Conservation (phyloP, 2,888 invertebrate genomes). For the Lithosia quadra region DNA sequence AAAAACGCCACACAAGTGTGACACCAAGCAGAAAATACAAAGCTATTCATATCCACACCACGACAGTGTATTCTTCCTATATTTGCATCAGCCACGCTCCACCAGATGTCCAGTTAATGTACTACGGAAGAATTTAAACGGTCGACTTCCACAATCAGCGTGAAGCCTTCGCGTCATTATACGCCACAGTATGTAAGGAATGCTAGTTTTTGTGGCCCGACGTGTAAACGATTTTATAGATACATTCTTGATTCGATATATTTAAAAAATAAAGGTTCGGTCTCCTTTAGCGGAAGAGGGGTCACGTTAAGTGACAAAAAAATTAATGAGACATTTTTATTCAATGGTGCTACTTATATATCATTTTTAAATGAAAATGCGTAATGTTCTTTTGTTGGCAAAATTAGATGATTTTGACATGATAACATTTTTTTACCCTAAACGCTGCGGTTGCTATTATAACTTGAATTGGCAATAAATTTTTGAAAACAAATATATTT, state of each 20-base stretch:
- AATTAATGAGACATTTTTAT: slow-evolving; percentile 23
- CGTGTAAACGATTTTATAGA: slow-evolving; percentile 67
- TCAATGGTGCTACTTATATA: slow-evolving; percentile 13
- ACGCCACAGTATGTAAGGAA: slow-evolving; percentile 74
- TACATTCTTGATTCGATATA: slow-evolving; percentile 71
- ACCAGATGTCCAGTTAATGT: slow-evolving; percentile 50
- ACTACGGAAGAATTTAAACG: slow-evolving; percentile 75
- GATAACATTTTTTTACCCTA: not conserved
- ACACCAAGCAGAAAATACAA: not conserved
- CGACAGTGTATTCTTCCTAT: slow-evolving; percentile 15
- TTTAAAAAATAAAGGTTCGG: slow-evolving; percentile 52
- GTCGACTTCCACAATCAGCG: slow-evolving; percentile 65
- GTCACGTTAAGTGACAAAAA: slow-evolving; percentile 33
- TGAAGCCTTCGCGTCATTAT: slow-evolving; percentile 73
- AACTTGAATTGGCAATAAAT: not conserved
- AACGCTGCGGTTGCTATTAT: not conserved
- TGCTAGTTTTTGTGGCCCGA: slow-evolving; percentile 70
- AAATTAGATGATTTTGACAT: slow-evolving; percentile 15
- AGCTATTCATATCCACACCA: not conserved
- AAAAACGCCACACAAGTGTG: not conserved
- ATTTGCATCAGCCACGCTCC: slow-evolving; percentile 33
- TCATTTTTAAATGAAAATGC: not conserved
- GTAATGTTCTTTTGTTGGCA: slow-evolving; percentile 17
- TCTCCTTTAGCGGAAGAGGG: slow-evolving; percentile 30
- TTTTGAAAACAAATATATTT: not conserved